Evolutionary conservation across 2,797 vertebrate species (phyloP).

Genomic region (Poeciliopsis gracilis): DNA sequence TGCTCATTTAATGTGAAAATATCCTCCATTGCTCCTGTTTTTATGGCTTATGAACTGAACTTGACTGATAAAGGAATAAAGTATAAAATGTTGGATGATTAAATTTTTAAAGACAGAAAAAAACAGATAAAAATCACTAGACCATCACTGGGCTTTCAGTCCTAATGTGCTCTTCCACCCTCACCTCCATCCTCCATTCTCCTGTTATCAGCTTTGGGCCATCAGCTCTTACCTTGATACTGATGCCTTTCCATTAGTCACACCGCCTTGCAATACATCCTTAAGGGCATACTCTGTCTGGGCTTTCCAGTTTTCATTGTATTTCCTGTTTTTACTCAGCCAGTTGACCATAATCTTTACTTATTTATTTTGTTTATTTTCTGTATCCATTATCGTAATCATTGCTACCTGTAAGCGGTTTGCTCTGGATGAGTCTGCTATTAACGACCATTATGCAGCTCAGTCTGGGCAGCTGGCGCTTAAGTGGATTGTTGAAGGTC

Average conservation of each 20-base stretch:
- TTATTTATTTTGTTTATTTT: slow-evolving; percentile 12
- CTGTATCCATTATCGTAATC: slow-evolving; percentile 17
- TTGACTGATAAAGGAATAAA: not conserved
- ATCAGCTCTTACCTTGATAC: slow-evolving; percentile 61
- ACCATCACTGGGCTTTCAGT: slow-evolving; percentile 54
- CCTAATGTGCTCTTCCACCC: slow-evolving; percentile 10
- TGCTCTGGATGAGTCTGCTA: slow-evolving; percentile 8
- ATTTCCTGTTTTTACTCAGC: slow-evolving; percentile 32
- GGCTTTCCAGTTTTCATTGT: slow-evolving; percentile 31
- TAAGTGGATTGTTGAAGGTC: slow-evolving; percentile 49
- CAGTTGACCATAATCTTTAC: slow-evolving; percentile 11
- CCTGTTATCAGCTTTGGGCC: slow-evolving; percentile 46
- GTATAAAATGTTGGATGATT: not conserved
- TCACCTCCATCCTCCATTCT: not conserved
- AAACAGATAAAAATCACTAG: not conserved
- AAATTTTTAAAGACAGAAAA: not conserved
- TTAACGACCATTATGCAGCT: slow-evolving; percentile 15
- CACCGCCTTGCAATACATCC: slow-evolving; percentile 40
- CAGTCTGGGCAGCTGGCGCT: slow-evolving; percentile 7
- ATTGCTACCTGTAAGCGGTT: slow-evolving; percentile 4
- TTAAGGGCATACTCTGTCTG: slow-evolving; percentile 23
- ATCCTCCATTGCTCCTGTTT: not conserved
- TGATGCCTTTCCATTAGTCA: slow-evolving; percentile 65
- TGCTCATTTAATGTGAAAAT: not conserved
- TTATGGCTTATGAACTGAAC: not conserved